Percentiles rank a stretch among this genome's conserved stretches.
These are phyloP conservation scores for Myiagra hebetior DNA, from an alignment of 2,113 vertebrate genomes.

Conservation along the genomic window DNA sequence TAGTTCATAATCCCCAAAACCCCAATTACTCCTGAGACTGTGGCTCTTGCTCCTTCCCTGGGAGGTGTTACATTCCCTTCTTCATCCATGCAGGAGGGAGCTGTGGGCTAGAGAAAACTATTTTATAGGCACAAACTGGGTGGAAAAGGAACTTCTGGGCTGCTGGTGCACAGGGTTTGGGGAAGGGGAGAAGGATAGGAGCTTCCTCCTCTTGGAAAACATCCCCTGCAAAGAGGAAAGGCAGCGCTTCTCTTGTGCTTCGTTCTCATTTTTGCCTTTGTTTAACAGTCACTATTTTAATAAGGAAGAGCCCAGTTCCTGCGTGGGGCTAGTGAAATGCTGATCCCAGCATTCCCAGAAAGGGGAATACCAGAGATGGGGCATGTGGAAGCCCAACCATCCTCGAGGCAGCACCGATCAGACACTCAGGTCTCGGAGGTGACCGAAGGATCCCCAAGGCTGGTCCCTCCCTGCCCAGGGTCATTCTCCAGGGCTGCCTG, in stretches of 20 bases:
- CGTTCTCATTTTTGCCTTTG: neutral
- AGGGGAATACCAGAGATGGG: neutral
- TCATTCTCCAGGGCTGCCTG: neutral
- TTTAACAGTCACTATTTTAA: neutral
- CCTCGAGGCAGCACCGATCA: fast-evolving
- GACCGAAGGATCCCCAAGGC: neutral
- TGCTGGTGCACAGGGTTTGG: neutral
- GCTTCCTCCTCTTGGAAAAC: neutral
- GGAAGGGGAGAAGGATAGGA: neutral
- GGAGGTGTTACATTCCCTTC: neutral
- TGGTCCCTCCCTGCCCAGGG: fast-evolving
- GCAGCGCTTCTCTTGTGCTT: neutral
- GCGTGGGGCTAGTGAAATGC: fast-evolving
- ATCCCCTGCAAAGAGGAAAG: neutral
- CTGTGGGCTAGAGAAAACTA: neutral
- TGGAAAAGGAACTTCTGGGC: neutral
- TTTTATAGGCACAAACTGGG: neutral
- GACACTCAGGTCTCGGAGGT: neutral
- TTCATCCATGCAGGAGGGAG: neutral
- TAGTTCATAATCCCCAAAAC: neutral
- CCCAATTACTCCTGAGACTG: neutral
- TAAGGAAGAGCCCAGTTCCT: neutral
- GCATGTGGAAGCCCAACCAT: neutral
- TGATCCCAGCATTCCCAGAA: neutral
- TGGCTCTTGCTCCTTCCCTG: neutral